Percentiles rank a stretch among this genome's conserved stretches.
These are phyloP conservation scores for Microctonus hyperodae DNA, from an alignment of 2,888 invertebrate species.

Conservation along the genomic window DNA sequence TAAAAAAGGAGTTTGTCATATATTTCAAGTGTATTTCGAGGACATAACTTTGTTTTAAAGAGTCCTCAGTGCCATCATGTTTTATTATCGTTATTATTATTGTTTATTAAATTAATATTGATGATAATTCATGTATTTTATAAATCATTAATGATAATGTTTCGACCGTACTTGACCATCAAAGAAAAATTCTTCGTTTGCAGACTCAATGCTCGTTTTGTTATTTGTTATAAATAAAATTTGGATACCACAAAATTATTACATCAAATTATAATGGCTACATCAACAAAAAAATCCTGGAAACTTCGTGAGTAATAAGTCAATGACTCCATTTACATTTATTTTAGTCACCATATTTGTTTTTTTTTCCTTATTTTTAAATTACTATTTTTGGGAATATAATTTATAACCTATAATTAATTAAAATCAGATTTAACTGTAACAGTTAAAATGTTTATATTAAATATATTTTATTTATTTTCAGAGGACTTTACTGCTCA, in stretches of 20 bases:
- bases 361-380: not conserved
- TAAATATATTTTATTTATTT: constrained; percentile 47
- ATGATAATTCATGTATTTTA: constrained; percentile 8
- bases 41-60: not conserved
- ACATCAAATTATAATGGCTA: constrained; percentile 56
- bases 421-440: not conserved
- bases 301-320: constrained; percentile 75
- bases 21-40: constrained; percentile 7
- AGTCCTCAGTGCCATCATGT: constrained; percentile 14
- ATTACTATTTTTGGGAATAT: not conserved
- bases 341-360: constrained; percentile 1
- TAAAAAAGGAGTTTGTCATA: constrained; percentile 15
- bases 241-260: constrained; percentile 47
- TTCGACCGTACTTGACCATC: constrained; percentile 44
- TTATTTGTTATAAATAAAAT: constrained; percentile 61
- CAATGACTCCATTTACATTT: constrained; percentile 3
- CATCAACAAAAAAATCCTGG: constrained; percentile 77
- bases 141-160: constrained; percentile 42
- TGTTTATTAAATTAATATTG: not conserved
- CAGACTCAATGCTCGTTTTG: constrained; percentile 50
- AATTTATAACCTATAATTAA: not conserved
- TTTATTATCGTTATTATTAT: not conserved
- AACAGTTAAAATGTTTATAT: not conserved
- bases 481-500: constrained; percentile 89
- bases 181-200: constrained; percentile 51